Evolutionary conservation across 2,797 vertebrate genomes (phyloP).

Genomic region (Thunnus albacares): DNA sequence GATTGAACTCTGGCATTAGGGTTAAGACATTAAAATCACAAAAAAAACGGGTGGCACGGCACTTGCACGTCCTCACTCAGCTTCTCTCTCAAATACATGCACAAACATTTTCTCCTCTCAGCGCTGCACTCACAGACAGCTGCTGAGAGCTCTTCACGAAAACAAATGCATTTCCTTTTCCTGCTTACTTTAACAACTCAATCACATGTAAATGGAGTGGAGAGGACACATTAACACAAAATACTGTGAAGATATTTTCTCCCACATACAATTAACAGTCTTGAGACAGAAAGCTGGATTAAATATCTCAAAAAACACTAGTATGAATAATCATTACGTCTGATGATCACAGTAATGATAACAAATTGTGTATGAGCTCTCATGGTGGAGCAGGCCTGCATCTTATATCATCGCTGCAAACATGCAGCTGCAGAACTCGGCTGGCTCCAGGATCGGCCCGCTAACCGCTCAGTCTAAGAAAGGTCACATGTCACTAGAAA

Average conservation of each 20-base stretch:
- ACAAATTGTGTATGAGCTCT: slow-evolving; percentile 15
- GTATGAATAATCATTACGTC: slow-evolving; percentile 4
- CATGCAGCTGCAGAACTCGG: slow-evolving; percentile 32
- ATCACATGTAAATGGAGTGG: slow-evolving; percentile 24
- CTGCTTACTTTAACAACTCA: slow-evolving; percentile 42
- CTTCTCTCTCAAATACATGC: slow-evolving; percentile 24
- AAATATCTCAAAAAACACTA: background rate
- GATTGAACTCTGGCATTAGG: slow-evolving; percentile 53
- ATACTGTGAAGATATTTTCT: background rate
- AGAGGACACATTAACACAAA: background rate
- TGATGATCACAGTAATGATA: slow-evolving; percentile 2
- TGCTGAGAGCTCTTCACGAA: slow-evolving; percentile 45
- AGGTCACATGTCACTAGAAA: slow-evolving; percentile 69
- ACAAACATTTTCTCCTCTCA: slow-evolving; percentile 39
- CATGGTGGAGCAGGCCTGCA: background rate
- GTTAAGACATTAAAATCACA: slow-evolving; percentile 51
- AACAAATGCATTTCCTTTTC: slow-evolving; percentile 57
- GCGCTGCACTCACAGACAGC: slow-evolving; percentile 30
- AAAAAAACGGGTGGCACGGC: background rate
- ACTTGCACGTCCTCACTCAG: slow-evolving; percentile 14
- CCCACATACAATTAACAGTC: background rate
- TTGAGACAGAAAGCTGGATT: slow-evolving; percentile 1
- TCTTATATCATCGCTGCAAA: slow-evolving; percentile 46
- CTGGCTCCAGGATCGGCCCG: slow-evolving; percentile 10
- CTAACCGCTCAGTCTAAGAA: slow-evolving; percentile 50